Evolutionary conservation across 2,888 invertebrate genomes (phyloP), one percentile per base, ranked within the genome.

Genomic region (Acanthosoma haemorrhoidale): DNA sequence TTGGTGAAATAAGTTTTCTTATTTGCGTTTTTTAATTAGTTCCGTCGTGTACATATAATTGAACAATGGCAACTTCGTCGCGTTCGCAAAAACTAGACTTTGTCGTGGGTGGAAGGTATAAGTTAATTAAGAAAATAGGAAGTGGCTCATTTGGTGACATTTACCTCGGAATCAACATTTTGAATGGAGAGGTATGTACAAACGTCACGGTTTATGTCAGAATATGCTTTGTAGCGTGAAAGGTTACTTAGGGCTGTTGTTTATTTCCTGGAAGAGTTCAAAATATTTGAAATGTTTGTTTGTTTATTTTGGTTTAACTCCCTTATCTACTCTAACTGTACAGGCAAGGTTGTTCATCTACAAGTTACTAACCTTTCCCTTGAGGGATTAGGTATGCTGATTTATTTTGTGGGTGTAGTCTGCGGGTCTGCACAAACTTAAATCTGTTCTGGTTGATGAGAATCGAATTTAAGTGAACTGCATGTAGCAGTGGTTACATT

Each of bases 141-240:
- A 96, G 96, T 83, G 99, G 99, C 77, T 98, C 98, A 76, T 99
- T 99, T 82, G 99, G 99, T 79, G 98, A 98, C 84, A 98, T 99
- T 82, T 98, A 94, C 84, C 85, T 98, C 81, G 97, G 93, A 76
- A 91, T 93, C 84, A 91, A 93, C 84, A 87, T 91, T 80, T 86
- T 88, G 80, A 92, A 90, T 85, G 93, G 93, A 82, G 94, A 93
- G 88, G 91, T 90, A 84, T 86, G 81, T 21, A 81, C 15, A n/a
- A n/a, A n/a, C n/a, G n/a, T n/a, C n/a, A n/a, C n/a, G n/a, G n/a
- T n/a, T n/a, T n/a, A n/a, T n/a, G n/a, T n/a, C n/a, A n/a, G n/a
- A n/a, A n/a, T n/a, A n/a, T n/a, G n/a, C n/a, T n/a, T n/a, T n/a
- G n/a, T n/a, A n/a, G n/a, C n/a, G 11, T 11, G 43, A 36, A 60